Percentiles rank a stretch among this genome's conserved stretches.
Conservation (phyloP, 2,113 vertebrate genomes). For the Datnioides undecimradiatus region DNA sequence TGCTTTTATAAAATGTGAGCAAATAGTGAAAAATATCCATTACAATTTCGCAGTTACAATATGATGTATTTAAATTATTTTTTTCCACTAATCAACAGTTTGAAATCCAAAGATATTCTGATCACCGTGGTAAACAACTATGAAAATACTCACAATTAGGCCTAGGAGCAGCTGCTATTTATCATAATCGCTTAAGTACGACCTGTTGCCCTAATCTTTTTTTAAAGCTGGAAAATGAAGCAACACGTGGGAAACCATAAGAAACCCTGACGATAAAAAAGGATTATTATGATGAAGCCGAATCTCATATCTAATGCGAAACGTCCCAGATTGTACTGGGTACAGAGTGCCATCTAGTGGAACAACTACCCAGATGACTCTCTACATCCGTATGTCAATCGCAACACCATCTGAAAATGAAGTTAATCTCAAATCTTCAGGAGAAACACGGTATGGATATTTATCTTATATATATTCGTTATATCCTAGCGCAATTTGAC, state of each 20-base stretch:
- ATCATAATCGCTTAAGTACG: not conserved
- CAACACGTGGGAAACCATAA: not conserved
- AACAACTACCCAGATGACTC: accelerated
- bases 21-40: not conserved
- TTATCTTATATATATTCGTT: no score
- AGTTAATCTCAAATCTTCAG: not conserved
- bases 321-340: not conserved
- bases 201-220: not conserved
- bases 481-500: accelerated
- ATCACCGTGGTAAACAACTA: not conserved
- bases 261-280: not conserved
- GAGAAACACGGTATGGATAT: accelerated
- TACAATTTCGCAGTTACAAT: no score
- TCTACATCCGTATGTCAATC: slow-evolving; percentile 16
- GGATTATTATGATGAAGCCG: not conserved
- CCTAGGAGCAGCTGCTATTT: not conserved
- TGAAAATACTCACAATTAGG: not conserved
- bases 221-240: not conserved
- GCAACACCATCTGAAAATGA: not conserved
- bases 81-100: not conserved
- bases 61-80: not conserved
- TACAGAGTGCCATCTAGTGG: slow-evolving; percentile 65
- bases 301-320: no score
- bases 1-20: not conserved
- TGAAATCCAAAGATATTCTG: not conserved